These are phyloP conservation scores for Podarcis lilfordi DNA, from an alignment of 2,797 vertebrate species.

Conservation along the genomic window DNA sequence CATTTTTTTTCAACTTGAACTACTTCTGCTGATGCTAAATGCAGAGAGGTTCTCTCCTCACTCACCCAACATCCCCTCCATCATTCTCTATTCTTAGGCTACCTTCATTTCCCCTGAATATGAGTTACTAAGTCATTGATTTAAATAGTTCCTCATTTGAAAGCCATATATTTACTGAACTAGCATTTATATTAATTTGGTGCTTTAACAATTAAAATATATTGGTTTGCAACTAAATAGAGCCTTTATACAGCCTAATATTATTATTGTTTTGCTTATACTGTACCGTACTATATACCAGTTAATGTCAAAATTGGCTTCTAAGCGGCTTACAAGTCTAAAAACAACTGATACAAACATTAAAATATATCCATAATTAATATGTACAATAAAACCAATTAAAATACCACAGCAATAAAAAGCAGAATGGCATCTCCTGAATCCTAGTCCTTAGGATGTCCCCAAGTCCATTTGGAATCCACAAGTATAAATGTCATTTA, in stretches of 20 bases:
- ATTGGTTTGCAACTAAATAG: not conserved
- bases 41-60: not conserved
- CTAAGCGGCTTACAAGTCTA: no score
- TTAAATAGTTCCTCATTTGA: not conserved
- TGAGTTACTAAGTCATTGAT: not conserved
- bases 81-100: not conserved
- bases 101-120: no score
- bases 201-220: not conserved
- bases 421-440: not conserved
- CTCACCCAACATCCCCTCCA: no score
- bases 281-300: no score
- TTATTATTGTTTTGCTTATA: no score
- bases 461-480: not conserved
- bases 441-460: not conserved
- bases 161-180: not conserved
- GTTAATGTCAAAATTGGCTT: no score
- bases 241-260: not conserved
- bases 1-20: not conserved
- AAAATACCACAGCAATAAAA: not conserved
- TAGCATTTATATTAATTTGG: not conserved
- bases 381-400: no score
- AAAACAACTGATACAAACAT: no score
- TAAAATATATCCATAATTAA: no score
- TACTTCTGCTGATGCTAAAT: not conserved
- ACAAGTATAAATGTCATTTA: not conserved